Evolutionary conservation across 2,888 invertebrate genomes (phyloP), one percentile per base, ranked within the genome.

Genomic region (Tinea trinotella): DNA sequence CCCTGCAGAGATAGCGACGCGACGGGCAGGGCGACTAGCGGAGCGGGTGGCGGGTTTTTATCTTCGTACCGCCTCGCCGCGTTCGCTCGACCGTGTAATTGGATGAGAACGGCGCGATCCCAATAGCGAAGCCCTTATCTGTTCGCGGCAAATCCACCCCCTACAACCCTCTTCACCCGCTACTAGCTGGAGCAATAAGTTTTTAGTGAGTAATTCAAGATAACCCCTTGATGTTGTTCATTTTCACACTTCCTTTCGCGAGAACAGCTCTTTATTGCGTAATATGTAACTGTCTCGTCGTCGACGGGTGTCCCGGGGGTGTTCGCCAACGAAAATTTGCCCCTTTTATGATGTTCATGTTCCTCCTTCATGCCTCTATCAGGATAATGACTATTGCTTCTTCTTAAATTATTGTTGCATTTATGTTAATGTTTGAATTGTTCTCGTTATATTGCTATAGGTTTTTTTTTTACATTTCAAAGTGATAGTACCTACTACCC

Each of bases 241-340:
- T 84, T 85, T 85, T 85, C 84, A 85, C 85, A 85, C 84, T 84
- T 85, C 84, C 85, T 84, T 84, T 80, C 79, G 81, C 85, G 85
- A 85, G 84, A 84, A 85, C 85, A 84, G 85, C 80, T 83, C 82
- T 83, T 84, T 84, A 85, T 85, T 80, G 83, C 83, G 78, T 81
- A 84, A 84, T 84, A 83, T 81, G 84, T 84, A 82, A 81, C 81
- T 82, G 83, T 84, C 83, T 82, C 76, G 63, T 71, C 72, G 78
- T 70, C 77, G 78, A 78, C 77, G 79, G 77, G 71, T 62, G 76
- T 78, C 81, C 79, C 79, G 74, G 71, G 79, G 80, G 81, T 72
- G 68, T 70, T 24, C 36, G 52, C n/a, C 73, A 71, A 73, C 75
- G 67, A 77, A 78, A n/a, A 74, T 79, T 79, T 73, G 75, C 78